phyloP scores from a whole-genome alignment of 2,113 vertebrate genomes.

The Eulemur rufifrons region DNA sequence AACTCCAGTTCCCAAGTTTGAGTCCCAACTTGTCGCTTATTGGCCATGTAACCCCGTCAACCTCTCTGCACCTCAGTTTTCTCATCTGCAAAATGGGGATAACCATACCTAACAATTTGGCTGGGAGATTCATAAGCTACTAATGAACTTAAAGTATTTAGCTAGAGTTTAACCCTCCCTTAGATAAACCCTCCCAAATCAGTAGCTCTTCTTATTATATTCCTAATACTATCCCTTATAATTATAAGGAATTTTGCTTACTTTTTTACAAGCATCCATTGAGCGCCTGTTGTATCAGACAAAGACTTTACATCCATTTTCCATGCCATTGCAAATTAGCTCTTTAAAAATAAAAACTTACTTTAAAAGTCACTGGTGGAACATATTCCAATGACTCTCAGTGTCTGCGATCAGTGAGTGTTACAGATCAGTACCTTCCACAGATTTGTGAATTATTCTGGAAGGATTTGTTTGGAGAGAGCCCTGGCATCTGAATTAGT shows the following conservation, averaged over 20 bases:
- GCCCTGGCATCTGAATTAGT: neutral
- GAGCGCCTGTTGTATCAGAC: neutral
- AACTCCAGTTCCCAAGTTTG: neutral
- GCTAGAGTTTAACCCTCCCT: too few species aligned
- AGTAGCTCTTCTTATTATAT: neutral
- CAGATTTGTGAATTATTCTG: neutral
- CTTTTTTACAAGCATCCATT: neutral
- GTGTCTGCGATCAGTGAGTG: neutral
- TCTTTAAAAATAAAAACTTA: neutral
- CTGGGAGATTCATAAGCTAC: neutral
- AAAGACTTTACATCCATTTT: neutral
- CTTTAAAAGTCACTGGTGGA: neutral
- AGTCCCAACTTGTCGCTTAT: neutral
- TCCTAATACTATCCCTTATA: too few species aligned
- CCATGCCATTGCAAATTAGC: neutral
- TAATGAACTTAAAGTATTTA: neutral
- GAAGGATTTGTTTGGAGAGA: neutral
- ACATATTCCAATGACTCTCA: neutral
- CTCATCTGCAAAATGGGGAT: slow-evolving; percentile 18
- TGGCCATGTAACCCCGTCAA: neutral
- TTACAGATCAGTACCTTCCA: neutral
- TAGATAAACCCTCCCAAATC: fast-evolving
- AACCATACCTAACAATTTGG: neutral
- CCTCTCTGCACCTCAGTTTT: neutral
- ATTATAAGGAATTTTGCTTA: neutral